Percentiles rank a stretch among this genome's conserved stretches.
phyloP scores from a whole-genome alignment of 2,888 invertebrate genomes.

The Scelioninae gen. 1 region DNA sequence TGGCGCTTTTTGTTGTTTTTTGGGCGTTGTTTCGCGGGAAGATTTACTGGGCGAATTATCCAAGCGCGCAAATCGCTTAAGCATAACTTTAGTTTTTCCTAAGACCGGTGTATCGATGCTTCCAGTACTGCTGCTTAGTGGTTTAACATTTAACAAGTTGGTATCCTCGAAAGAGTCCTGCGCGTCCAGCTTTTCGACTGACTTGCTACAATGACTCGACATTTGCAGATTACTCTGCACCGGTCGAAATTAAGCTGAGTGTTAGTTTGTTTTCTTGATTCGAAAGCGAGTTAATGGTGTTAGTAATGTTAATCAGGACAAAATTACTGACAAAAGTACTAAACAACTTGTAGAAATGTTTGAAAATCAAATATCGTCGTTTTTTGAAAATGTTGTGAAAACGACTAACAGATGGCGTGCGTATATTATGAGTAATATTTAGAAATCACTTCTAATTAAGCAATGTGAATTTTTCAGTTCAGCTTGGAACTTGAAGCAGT shows the following conservation, averaged over 20 bases:
- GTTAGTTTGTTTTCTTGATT: constrained; percentile 25
- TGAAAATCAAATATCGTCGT: too few relatives aligned
- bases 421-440: too few relatives aligned
- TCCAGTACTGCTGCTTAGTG: constrained; percentile 81
- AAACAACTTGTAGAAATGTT: too few relatives aligned
- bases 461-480: neutral
- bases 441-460: too few relatives aligned
- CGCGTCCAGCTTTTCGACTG: constrained; percentile 82
- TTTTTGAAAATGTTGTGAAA: too few relatives aligned
- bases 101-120: constrained; percentile 73
- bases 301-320: too few relatives aligned
- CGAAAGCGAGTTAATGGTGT: constrained; percentile 12
- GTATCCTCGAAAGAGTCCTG: constrained; percentile 74
- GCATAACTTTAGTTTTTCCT: constrained; percentile 34
- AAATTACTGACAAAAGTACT: too few relatives aligned
- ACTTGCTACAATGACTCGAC: constrained; percentile 80
- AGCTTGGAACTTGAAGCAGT: constrained; percentile 1
- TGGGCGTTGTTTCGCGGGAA: constrained; percentile 38
- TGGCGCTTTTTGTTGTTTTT: constrained; percentile 1
- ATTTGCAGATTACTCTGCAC: constrained; percentile 77
- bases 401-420: too few relatives aligned
- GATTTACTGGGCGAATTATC: constrained; percentile 52
- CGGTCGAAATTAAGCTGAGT: constrained; percentile 60
- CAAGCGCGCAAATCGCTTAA: constrained; percentile 58
- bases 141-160: constrained; percentile 79